Percentiles rank a stretch among this genome's conserved stretches.
Conservation (phyloP, 2,113 vertebrate genomes). For the Chlorodrepanis virens region DNA sequence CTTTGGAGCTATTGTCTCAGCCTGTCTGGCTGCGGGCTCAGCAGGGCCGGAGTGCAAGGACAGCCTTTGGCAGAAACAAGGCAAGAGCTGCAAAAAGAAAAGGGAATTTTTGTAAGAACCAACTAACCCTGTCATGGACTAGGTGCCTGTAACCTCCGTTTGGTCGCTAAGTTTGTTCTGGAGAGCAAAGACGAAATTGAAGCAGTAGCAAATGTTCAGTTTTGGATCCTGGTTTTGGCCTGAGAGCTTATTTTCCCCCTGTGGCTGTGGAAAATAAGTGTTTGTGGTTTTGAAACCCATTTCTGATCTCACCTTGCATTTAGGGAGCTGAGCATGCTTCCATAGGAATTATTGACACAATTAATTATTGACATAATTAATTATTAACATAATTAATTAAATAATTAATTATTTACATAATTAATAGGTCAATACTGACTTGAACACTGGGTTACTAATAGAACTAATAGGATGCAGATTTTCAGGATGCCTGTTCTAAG, state of each 20-base stretch:
- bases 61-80: background rate
- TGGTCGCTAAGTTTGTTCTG: background rate
- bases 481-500: background rate
- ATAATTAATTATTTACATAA: background rate
- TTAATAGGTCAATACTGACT: background rate
- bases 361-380: too few relatives aligned
- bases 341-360: background rate
- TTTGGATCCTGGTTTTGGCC: background rate
- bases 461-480: background rate
- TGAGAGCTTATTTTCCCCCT: background rate
- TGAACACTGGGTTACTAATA: background rate
- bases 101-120: background rate
- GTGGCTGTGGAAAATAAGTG: background rate
- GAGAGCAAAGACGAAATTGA: background rate
- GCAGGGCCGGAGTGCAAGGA: background rate
- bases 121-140: background rate
- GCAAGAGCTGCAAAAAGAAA: background rate
- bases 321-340: background rate
- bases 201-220: background rate
- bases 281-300: background rate
- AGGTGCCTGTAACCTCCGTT: background rate
- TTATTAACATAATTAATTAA: too few relatives aligned
- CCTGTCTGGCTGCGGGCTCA: background rate
- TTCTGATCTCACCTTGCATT: background rate
- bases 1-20: constrained; percentile 17